These are phyloP conservation scores for Mus spicilegus DNA, from an alignment of 2,113 vertebrate species.

Conservation along the genomic window DNA sequence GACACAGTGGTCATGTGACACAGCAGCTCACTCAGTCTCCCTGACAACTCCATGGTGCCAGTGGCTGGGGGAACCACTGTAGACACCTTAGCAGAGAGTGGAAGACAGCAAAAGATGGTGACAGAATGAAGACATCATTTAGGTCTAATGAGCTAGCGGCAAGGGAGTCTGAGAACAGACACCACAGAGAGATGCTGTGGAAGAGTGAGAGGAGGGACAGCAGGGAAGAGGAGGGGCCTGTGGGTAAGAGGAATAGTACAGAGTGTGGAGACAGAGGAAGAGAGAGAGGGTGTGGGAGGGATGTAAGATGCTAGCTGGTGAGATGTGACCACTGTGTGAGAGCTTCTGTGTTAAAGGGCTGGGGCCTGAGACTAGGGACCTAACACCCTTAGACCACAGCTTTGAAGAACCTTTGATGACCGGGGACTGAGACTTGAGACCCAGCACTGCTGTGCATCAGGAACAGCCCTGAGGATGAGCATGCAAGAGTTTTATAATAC, in stretches of 20 bases:
- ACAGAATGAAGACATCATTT: background rate
- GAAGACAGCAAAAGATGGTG: background rate
- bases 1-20: background rate
- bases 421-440: background rate
- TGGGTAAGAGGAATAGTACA: fast-evolving
- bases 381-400: background rate
- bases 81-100: background rate
- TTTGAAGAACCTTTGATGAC: background rate
- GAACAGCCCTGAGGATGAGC: background rate
- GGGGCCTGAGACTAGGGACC: background rate
- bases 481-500: fast-evolving
- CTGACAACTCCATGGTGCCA: too few relatives aligned
- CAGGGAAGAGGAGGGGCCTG: too few relatives aligned
- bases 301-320: background rate
- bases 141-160: background rate
- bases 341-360: background rate
- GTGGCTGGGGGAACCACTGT: background rate
- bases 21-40: background rate
- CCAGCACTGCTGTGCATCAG: too few relatives aligned
- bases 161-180: too few relatives aligned
- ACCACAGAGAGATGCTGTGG: background rate
- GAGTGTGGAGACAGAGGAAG: too few relatives aligned
- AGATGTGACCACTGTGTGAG: fast-evolving
- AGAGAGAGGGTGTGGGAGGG: too few relatives aligned
- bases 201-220: fast-evolving